Conservation (phyloP, 2,113 vertebrate species). For the Ictalurus furcatus region DNA sequence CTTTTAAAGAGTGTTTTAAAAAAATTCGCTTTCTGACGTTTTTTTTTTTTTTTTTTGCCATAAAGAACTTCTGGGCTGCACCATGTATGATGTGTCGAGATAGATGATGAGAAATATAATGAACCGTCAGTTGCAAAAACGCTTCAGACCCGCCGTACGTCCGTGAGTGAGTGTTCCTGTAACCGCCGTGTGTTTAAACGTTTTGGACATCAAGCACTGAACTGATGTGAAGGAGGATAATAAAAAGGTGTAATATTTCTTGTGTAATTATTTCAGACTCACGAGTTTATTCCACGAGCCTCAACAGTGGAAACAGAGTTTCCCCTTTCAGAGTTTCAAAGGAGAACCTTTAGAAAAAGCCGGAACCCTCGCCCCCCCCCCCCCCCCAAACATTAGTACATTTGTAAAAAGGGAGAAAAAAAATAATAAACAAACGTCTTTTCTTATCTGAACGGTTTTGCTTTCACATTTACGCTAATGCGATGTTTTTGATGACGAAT, state of each 20-base stretch:
- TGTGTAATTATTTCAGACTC: neutral
- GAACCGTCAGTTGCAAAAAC: neutral
- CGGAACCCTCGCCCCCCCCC: too few relatives aligned
- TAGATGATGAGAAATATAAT: too few relatives aligned
- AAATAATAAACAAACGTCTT: too few relatives aligned
- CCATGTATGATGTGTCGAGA: neutral
- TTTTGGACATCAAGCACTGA: neutral
- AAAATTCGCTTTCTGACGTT: neutral
- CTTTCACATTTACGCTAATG: too few relatives aligned
- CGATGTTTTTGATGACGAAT: neutral
- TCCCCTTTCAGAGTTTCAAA: too few relatives aligned
- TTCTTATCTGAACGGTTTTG: too few relatives aligned
- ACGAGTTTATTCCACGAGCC: too few relatives aligned
- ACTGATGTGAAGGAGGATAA: neutral
- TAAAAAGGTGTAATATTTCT: constrained; percentile 17
- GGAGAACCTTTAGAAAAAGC: too few relatives aligned
- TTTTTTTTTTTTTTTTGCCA: neutral
- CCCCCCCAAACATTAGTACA: too few relatives aligned
- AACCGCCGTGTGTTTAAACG: neutral
- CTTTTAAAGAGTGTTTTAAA: too few relatives aligned
- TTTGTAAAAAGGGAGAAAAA: too few relatives aligned
- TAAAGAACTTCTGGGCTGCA: neutral
- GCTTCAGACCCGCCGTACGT: neutral
- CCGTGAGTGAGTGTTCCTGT: neutral
- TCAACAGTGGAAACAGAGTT: too few relatives aligned